phyloP scores from a whole-genome alignment of 2,797 vertebrate genomes.

The Fundulus diaphanus region DNA sequence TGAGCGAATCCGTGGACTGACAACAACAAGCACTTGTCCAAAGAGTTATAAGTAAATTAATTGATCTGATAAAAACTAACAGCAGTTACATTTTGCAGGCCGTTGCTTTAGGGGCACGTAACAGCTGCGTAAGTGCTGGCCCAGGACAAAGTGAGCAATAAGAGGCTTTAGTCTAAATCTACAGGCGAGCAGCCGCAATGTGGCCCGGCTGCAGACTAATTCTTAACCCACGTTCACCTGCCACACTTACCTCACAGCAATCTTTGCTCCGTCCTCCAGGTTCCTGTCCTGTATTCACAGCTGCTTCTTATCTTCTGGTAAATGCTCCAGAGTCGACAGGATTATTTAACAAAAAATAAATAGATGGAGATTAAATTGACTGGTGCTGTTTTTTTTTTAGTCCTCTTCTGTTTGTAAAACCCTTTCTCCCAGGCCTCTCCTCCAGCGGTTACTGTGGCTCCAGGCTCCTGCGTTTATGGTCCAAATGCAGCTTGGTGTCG shows the following conservation, averaged over 20 bases:
- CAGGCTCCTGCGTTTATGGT: constrained; percentile 18
- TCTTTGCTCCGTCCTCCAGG: constrained; percentile 18
- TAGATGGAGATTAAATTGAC: not conserved
- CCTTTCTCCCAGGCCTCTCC: not conserved
- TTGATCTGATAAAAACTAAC: not conserved
- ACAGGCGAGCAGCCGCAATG: constrained; percentile 54
- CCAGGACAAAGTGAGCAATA: constrained; percentile 63
- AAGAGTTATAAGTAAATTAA: not conserved
- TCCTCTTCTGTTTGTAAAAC: not conserved
- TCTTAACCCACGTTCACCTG: constrained; percentile 32
- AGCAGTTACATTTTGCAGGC: constrained; percentile 7
- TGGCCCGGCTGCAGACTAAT: constrained; percentile 62
- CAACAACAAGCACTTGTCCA: not conserved
- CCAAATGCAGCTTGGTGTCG: constrained; percentile 50
- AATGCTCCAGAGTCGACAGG: not conserved
- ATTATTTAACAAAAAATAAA: not conserved
- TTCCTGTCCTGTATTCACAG: not conserved
- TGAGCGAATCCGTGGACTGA: not conserved
- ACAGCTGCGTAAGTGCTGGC: constrained; percentile 64
- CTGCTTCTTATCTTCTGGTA: not conserved
- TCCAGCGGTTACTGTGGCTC: not conserved
- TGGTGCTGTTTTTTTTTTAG: not conserved
- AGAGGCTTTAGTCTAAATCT: constrained; percentile 85
- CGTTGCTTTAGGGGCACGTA: constrained; percentile 31
- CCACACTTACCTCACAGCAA: constrained; percentile 71